These are phyloP conservation scores for Diplodus sargus DNA, from an alignment of 2,797 vertebrate species.

Conservation along the genomic window DNA sequence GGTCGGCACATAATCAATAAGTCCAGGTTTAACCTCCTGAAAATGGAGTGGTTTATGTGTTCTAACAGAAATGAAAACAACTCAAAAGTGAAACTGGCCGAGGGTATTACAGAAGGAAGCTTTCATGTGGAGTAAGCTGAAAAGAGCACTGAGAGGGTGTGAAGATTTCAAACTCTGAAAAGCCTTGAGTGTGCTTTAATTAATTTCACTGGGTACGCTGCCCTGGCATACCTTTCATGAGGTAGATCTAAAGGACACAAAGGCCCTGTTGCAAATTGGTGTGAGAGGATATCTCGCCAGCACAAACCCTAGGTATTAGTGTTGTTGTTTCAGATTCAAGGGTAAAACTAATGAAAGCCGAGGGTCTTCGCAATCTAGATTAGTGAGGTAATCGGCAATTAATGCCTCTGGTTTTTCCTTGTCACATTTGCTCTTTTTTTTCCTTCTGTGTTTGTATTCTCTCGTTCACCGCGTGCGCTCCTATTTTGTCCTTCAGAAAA, in stretches of 20 bases:
- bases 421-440: slow-evolving; percentile 20
- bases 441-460: slow-evolving; percentile 31
- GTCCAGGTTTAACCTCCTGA: neutral
- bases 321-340: slow-evolving; percentile 66
- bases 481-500: slow-evolving; percentile 69
- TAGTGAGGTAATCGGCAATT: slow-evolving; percentile 58
- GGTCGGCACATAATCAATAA: neutral
- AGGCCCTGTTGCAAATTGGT: slow-evolving; percentile 63
- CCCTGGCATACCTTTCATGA: slow-evolving; percentile 58
- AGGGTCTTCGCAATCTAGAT: slow-evolving; percentile 54
- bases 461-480: slow-evolving; percentile 40
- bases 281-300: slow-evolving; percentile 49
- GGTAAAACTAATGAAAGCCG: slow-evolving; percentile 58
- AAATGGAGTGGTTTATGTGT: slow-evolving; percentile 50
- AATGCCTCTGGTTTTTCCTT: slow-evolving; percentile 55
- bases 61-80: slow-evolving; percentile 39
- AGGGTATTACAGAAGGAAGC: slow-evolving; percentile 52
- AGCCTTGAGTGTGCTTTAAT: slow-evolving; percentile 65
- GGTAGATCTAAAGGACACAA: slow-evolving; percentile 71
- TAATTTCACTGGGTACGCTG: slow-evolving; percentile 55
- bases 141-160: slow-evolving; percentile 57
- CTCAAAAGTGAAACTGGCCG: slow-evolving; percentile 44
- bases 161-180: slow-evolving; percentile 52
- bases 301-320: slow-evolving; percentile 46
- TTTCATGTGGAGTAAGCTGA: slow-evolving; percentile 62